phyloP scores from a whole-genome alignment of 2,888 invertebrate species.

The Teleiodes luculella region DNA sequence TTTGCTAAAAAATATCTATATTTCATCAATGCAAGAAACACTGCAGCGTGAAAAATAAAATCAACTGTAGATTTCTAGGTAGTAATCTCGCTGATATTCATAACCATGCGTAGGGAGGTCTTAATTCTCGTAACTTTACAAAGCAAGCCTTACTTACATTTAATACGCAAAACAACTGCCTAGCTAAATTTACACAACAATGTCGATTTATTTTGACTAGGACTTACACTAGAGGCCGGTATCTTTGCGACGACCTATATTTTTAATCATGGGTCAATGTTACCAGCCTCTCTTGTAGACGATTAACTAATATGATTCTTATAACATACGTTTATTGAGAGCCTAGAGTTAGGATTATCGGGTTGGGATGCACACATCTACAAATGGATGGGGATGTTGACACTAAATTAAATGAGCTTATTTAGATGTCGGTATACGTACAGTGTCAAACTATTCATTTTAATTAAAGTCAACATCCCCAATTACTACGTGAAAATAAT shows the following conservation, averaged over 20 bases:
- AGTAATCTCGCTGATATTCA: too few relatives aligned
- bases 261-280: not conserved
- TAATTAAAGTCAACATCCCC: too few relatives aligned
- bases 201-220: slow-evolving; percentile 55
- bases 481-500: too few relatives aligned
- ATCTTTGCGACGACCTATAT: too few relatives aligned
- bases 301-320: slow-evolving; percentile 8
- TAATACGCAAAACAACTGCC: slow-evolving; percentile 46
- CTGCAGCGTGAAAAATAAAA: too few relatives aligned
- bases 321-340: not conserved
- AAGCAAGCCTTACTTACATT: not conserved
- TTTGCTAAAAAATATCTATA: too few relatives aligned
- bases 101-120: too few relatives aligned
- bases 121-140: not conserved
- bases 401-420: too few relatives aligned
- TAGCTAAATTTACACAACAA: slow-evolving; percentile 55
- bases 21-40: too few relatives aligned
- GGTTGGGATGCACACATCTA: too few relatives aligned
- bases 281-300: slow-evolving; percentile 9
- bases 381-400: too few relatives aligned
- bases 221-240: slow-evolving; percentile 49
- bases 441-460: not conserved
- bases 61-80: too few relatives aligned
- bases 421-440: not conserved
- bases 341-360: not conserved